phyloP scores from a whole-genome alignment of 2,888 invertebrate genomes.

The Ennomos erosarius region DNA sequence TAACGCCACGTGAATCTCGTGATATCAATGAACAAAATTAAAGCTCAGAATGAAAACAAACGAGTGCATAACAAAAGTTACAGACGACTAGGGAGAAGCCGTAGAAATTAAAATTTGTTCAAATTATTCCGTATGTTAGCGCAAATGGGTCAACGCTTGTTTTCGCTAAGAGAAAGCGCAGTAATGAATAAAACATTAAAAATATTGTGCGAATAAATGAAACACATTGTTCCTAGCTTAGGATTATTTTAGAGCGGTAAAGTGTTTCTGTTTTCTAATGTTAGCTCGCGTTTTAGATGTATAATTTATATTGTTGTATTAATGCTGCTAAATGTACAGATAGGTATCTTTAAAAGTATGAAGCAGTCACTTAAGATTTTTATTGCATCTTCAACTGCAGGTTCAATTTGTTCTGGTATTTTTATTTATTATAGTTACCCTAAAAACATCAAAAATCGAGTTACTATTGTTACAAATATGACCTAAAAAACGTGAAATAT shows the following conservation, averaged over 20 bases:
- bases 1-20: neutral
- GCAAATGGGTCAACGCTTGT: slow-evolving; percentile 34
- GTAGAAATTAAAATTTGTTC: slow-evolving; percentile 36
- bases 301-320: neutral
- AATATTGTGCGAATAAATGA: slow-evolving; percentile 22
- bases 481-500: too few relatives aligned
- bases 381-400: too few relatives aligned
- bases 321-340: too few relatives aligned
- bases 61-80: slow-evolving; percentile 22
- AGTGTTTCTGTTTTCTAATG: slow-evolving; percentile 21
- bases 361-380: too few relatives aligned
- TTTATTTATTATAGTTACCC: too few relatives aligned
- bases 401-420: too few relatives aligned
- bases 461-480: too few relatives aligned
- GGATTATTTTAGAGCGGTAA: slow-evolving; percentile 13
- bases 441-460: too few relatives aligned
- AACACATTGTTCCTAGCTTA: slow-evolving; percentile 21
- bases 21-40: too few relatives aligned
- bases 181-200: slow-evolving; percentile 36
- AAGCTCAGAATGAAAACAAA: neutral
- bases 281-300: slow-evolving; percentile 6
- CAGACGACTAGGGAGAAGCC: slow-evolving; percentile 12
- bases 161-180: slow-evolving; percentile 29
- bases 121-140: slow-evolving; percentile 38
- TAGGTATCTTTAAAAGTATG: too few relatives aligned